Base-by-base conservation (phyloP, 2,113 vertebrate species). In the Nothocercus julius region DNA sequence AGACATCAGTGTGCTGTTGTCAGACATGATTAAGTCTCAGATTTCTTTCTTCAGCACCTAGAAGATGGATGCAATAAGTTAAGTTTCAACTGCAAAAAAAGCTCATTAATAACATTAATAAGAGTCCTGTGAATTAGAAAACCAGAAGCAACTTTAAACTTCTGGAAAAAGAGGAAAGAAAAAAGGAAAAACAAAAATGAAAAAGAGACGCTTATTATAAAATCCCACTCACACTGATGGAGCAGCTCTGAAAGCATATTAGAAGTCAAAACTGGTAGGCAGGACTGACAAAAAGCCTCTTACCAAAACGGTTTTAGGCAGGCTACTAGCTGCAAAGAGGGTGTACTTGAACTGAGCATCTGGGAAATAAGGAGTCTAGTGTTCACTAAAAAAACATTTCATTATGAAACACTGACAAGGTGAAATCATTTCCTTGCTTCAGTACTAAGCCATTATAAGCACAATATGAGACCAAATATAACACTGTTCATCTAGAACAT, bases 1-100 rank as follows among this genome's bases (percentile, higher is more conserved):
- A 24, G 98, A 97, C 67, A 97, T 95, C 94, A 98, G 45, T 6
- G 95, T 96, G 85, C 98, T 99, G 96, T 86, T 98, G 96, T 99
- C 99, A 97, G 98, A 98, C 99, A 99, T 99, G 76, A 88, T 90
- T 70, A 61, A 1, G 8, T 27, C n/a, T 84, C 21, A 58, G 18
- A 40, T 77, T 78, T 87, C 89, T 68, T 44, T 91, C 82, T 90
- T 90, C 22, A 93, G 45, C 17, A 74, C 27, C 97, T 98, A 54
- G 15, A 97, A 97, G 47, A 87, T 0, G 93, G 40, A 91, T 2
- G 28, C 36, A 12, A 10, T 40, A 25, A 94, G 56, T 16, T 76
- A 67, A 76, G 72, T 47, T 32, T 89, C 16, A 88, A 15, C 7
- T 42, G 27, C 62, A 68, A 59, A 82, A 61, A 21, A 56, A 25